Evolutionary conservation across 2,888 invertebrate species (phyloP).

Genomic region (Phanerotoma sp.): DNA sequence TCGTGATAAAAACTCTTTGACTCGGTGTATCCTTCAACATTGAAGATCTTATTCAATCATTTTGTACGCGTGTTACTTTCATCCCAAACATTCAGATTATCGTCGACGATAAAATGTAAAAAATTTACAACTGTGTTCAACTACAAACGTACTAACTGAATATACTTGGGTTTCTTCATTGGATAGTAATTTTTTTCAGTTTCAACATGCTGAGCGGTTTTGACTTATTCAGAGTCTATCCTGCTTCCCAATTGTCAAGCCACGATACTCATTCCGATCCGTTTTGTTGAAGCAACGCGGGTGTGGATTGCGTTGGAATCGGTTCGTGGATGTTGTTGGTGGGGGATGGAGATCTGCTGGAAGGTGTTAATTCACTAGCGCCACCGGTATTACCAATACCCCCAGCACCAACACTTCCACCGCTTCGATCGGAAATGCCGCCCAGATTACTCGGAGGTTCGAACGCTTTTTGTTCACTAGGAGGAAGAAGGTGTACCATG

Average conservation of each 20-base stretch:
- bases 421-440: constrained; percentile 57
- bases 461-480: constrained; percentile 73
- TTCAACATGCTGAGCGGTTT: no score
- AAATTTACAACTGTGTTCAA: no score
- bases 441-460: constrained; percentile 62
- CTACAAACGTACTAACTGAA: no score
- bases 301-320: constrained; percentile 64
- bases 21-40: no score
- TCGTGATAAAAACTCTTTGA: no score
- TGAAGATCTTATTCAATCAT: no score
- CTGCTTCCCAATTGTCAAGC: constrained; percentile 17
- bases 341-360: constrained; percentile 49
- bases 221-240: no score
- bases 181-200: no score
- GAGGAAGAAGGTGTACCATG: constrained; percentile 82
- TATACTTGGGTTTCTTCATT: no score
- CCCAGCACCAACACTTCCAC: constrained; percentile 64
- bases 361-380: constrained; percentile 32
- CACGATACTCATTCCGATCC: constrained; percentile 70
- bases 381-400: constrained; percentile 32
- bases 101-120: no score
- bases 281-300: constrained; percentile 74
- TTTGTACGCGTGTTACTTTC: constrained; percentile 17
- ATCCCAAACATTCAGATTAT: not conserved
- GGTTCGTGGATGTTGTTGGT: constrained; percentile 47